Base-by-base conservation (phyloP, 2,113 vertebrate genomes). In the Bambusicola thoracicus region DNA sequence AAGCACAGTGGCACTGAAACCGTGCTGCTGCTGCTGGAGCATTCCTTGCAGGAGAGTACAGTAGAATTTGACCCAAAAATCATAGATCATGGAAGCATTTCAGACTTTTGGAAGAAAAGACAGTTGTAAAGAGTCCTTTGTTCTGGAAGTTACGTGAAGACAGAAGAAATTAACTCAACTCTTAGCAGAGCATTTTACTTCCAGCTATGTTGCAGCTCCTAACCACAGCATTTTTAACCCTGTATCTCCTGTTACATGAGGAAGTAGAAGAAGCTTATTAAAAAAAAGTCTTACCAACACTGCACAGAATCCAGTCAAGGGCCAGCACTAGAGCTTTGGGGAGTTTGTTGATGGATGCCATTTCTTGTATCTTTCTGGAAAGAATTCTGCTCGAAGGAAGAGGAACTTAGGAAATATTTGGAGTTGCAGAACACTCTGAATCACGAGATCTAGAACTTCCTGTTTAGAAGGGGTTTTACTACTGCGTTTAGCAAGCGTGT, bases 271-370 rank as follows among this genome's bases (percentile, higher is more conserved):
- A 78, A 96, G 75, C 16, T 38, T 32, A 40, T 16, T 14, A 29
- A 78, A 13, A 21, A 38, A 30, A 53, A 38, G 40, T 49, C 98
- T 98, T 97, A 98, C 98, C 98, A 19, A 78, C 20, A 29, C 41
- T 10, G 1, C 86, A 77, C 7, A 97, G 95, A 91, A 97, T 79
- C 75, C 97, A 96, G 61, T 82, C 79, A 82, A 97, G 53, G 4
- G 55, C 86, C 81, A 98, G 88, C 46, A 92, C 3, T 10, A 95
- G 44, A 20, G 81, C 0, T 0, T 79, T 38, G 46, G 67, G 88
- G 15, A 74, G 14, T 48, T 62, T 69, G 58, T 65, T 67, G 81
- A 46, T 40, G 16, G 77, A 15, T 76, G 80, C 95, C 97, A 98
- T 98, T 59, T 95, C 95, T 94, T 61, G 17, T 79, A 4, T 59